These are phyloP conservation scores for Synanthedon myopaeformis DNA, from an alignment of 2,888 invertebrate genomes.

Conservation along the genomic window DNA sequence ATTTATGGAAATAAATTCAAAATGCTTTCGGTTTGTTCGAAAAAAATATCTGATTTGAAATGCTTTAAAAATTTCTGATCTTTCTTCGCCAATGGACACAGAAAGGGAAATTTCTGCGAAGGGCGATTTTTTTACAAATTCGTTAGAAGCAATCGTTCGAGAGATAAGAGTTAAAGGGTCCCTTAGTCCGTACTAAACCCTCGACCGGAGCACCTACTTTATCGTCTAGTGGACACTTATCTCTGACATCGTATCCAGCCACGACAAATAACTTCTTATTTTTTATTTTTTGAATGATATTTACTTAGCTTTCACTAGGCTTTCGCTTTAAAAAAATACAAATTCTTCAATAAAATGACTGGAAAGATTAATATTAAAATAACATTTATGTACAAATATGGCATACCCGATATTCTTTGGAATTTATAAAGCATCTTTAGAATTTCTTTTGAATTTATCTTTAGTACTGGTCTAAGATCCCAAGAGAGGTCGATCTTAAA, in stretches of 20 bases:
- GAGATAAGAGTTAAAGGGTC: slow-evolving; percentile 2
- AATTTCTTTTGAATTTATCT: too few species aligned
- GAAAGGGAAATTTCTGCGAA: neutral
- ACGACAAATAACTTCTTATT: neutral
- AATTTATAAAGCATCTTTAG: too few species aligned
- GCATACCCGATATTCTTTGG: too few species aligned
- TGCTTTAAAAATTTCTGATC: too few species aligned
- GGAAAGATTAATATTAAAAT: neutral
- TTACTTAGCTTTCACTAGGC: neutral
- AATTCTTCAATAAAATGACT: neutral
- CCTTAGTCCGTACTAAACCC: slow-evolving; percentile 2
- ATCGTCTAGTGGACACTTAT: slow-evolving; percentile 5
- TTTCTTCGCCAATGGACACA: too few species aligned
- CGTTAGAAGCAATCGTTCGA: slow-evolving; percentile 3
- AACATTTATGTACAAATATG: neutral
- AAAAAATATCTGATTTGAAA: too few species aligned
- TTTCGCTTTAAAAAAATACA: neutral
- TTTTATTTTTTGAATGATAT: neutral
- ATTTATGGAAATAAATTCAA: too few species aligned
- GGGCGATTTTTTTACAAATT: slow-evolving; percentile 4
- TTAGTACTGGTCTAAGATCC: too few species aligned
- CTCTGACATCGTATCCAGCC: neutral
- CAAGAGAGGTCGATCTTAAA: too few species aligned
- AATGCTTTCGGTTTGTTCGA: too few species aligned
- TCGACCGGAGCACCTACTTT: slow-evolving; percentile 2